Evolutionary conservation across 2,888 invertebrate genomes (phyloP).

Genomic region (Hipparchia semele): DNA sequence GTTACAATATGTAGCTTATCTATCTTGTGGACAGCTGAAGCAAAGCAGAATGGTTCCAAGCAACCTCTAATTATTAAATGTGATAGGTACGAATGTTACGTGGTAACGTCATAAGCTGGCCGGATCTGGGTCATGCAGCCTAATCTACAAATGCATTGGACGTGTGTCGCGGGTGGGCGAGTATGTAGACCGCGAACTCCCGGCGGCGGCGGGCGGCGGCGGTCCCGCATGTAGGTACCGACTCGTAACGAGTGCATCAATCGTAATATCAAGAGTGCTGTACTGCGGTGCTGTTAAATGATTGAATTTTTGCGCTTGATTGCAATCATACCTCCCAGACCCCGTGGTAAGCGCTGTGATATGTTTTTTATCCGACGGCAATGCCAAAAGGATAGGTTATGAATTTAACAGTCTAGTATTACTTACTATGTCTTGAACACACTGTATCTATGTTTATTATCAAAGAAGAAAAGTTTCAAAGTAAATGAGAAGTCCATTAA

Average conservation of each 20-base stretch:
- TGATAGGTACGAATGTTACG: background rate
- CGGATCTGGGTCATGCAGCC: constrained; percentile 7
- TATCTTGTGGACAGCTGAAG: too few species aligned
- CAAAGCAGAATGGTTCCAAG: too few species aligned
- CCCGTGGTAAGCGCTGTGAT: too few species aligned
- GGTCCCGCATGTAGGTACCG: background rate
- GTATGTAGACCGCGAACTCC: constrained; percentile 11
- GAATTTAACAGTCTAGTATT: too few species aligned
- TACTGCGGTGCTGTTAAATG: background rate
- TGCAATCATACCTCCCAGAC: too few species aligned
- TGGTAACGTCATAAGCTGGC: background rate
- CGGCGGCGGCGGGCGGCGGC: background rate
- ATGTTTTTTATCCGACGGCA: too few species aligned
- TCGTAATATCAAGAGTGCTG: constrained; percentile 1
- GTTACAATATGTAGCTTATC: too few species aligned
- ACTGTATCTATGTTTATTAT: background rate
- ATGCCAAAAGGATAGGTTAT: background rate
- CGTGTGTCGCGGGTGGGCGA: background rate
- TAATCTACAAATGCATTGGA: constrained; percentile 16
- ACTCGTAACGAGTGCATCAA: background rate
- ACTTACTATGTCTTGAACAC: too few species aligned
- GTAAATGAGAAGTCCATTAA: constrained; percentile 18
- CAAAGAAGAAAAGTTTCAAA: background rate
- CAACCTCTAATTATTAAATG: too few species aligned
- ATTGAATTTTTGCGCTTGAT: background rate